A percentile compares a stretch with the other conserved stretches of the same genome.
Conservation (phyloP, 2,888 invertebrate species). For the Pandemis cinnamomeana region DNA sequence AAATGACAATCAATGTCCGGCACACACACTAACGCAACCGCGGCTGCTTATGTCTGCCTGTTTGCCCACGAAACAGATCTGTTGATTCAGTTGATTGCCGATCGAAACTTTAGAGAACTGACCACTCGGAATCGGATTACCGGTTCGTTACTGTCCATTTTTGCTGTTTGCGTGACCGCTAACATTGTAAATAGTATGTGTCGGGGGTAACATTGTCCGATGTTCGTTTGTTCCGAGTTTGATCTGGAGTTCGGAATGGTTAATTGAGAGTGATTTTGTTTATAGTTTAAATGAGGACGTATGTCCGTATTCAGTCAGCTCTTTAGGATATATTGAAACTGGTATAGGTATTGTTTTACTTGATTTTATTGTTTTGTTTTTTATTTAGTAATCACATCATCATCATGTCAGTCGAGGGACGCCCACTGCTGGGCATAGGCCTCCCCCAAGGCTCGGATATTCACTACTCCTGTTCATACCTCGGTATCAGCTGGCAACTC, state of each 20-base stretch:
- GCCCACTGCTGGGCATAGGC: too few relatives aligned
- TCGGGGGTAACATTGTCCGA: slow-evolving; percentile 12
- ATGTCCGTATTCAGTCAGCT: background rate
- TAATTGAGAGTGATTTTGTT: slow-evolving; percentile 33
- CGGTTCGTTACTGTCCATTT: slow-evolving; percentile 75
- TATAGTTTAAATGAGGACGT: slow-evolving; percentile 28
- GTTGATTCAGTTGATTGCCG: slow-evolving; percentile 78
- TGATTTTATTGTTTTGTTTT: too few relatives aligned
- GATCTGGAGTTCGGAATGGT: slow-evolving; percentile 31
- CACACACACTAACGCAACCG: slow-evolving; percentile 29
- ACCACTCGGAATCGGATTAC: slow-evolving; percentile 79
- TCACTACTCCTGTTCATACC: slow-evolving; percentile 57
- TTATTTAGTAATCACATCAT: too few relatives aligned
- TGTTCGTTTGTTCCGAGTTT: slow-evolving; percentile 11
- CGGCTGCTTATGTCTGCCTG: slow-evolving; percentile 44
- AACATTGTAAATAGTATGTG: slow-evolving; percentile 65
- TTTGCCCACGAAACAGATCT: slow-evolving; percentile 77
- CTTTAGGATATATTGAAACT: background rate
- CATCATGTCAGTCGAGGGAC: too few relatives aligned
- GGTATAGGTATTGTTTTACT: too few relatives aligned
- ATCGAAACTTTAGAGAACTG: slow-evolving; percentile 78
- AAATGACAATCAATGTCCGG: slow-evolving; percentile 40
- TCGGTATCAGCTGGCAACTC: slow-evolving; percentile 89
- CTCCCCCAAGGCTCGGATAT: too few relatives aligned
- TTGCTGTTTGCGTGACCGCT: slow-evolving; percentile 75